phyloP scores from a whole-genome alignment of 2,797 vertebrate species.

The Harpagifer antarcticus region DNA sequence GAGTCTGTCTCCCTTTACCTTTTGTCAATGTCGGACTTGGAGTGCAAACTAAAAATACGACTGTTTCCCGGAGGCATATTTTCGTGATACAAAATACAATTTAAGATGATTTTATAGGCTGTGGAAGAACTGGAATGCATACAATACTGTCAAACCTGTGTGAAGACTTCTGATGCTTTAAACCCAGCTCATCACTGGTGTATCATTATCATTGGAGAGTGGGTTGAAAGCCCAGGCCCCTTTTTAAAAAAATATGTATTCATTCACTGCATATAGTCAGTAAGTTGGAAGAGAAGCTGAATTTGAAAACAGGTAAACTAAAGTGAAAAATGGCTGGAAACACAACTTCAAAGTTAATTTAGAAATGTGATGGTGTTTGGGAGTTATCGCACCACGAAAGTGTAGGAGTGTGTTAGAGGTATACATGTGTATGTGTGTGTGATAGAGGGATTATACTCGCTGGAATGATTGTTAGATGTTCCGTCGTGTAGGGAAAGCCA shows the following conservation, averaged over 20 bases:
- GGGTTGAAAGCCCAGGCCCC: not conserved
- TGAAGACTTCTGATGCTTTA: not conserved
- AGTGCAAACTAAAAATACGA: too few species aligned
- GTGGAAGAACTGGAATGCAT: not conserved
- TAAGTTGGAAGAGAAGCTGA: not conserved
- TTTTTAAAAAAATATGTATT: not conserved
- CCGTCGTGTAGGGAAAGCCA: not conserved
- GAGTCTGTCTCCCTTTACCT: not conserved
- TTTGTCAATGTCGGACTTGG: too few species aligned
- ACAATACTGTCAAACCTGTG: not conserved
- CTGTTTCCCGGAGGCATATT: not conserved
- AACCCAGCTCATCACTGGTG: not conserved
- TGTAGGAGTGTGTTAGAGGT: not conserved
- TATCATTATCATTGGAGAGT: not conserved
- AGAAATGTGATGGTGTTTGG: not conserved
- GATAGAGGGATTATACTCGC: not conserved
- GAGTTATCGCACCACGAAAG: slow-evolving; percentile 5
- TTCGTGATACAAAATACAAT: not conserved
- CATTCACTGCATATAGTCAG: not conserved
- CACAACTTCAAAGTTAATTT: slow-evolving; percentile 3
- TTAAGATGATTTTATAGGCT: not conserved
- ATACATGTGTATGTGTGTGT: not conserved
- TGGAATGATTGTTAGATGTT: slow-evolving; percentile 8
- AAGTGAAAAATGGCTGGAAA: slow-evolving; percentile 14
- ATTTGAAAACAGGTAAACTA: slow-evolving; percentile 2